Conservation (phyloP, 2,797 vertebrate species). For the Cottoperca gobio region DNA sequence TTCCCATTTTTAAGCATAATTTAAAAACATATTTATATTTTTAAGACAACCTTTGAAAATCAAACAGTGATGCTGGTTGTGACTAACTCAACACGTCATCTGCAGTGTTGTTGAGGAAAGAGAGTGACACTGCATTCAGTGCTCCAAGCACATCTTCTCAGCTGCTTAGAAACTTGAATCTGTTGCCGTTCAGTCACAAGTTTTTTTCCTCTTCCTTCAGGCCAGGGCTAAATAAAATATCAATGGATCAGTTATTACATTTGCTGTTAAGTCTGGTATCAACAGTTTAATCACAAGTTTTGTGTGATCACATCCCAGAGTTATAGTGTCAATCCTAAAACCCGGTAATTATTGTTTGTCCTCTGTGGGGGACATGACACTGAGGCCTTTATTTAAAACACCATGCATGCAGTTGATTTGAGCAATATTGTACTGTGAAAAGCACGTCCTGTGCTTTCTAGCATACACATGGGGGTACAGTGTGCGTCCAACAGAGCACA, state of each 20-base stretch:
- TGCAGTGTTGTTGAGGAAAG: neutral
- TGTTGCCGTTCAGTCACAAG: constrained; percentile 54
- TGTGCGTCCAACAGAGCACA: too few relatives aligned
- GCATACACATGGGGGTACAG: too few relatives aligned
- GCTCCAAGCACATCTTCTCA: constrained; percentile 16
- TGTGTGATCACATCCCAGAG: neutral
- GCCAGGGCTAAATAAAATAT: constrained; percentile 34
- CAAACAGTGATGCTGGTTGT: neutral
- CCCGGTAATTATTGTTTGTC: too few relatives aligned
- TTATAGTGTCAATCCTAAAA: neutral
- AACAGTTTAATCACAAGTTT: neutral
- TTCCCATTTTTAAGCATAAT: too few relatives aligned
- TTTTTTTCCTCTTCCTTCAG: constrained; percentile 21
- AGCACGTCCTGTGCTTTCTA: too few relatives aligned
- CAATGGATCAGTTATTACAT: constrained; percentile 50
- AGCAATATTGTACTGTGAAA: too few relatives aligned
- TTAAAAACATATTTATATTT: too few relatives aligned
- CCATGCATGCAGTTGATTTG: too few relatives aligned
- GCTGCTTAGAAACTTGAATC: constrained; percentile 28
- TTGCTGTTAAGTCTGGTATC: constrained; percentile 1
- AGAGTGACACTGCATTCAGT: neutral
- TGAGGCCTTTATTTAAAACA: too few relatives aligned
- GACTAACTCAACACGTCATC: neutral
- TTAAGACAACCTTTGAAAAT: too few relatives aligned
- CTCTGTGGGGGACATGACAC: too few relatives aligned